phyloP scores from a whole-genome alignment of 1,140 invertebrate genomes.

The Heliconius hewitsoni region DNA sequence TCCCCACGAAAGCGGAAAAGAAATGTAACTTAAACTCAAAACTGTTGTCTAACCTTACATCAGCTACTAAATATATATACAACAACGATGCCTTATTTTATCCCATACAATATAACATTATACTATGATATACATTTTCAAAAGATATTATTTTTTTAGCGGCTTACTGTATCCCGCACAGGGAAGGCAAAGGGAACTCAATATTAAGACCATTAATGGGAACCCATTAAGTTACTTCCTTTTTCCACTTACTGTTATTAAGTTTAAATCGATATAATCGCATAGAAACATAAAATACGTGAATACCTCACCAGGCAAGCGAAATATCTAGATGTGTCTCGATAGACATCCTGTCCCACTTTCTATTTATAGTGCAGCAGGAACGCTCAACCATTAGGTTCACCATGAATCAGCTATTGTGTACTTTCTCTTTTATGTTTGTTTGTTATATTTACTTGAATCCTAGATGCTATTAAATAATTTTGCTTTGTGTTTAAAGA shows the following conservation, averaged over 20 bases:
- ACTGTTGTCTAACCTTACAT: no score
- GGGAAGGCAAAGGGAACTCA: no score
- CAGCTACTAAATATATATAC: no score
- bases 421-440: constrained; percentile 39
- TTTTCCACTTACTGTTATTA: no score
- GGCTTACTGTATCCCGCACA: no score
- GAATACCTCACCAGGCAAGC: constrained; percentile 15
- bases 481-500: no score
- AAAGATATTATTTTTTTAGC: no score
- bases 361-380: constrained; percentile 54
- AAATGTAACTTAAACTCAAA: neutral
- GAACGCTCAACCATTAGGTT: constrained; percentile 26
- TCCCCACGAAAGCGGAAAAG: neutral
- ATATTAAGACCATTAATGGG: no score
- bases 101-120: no score
- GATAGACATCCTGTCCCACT: constrained; percentile 56
- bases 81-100: no score
- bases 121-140: no score
- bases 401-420: constrained; percentile 30
- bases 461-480: neutral
- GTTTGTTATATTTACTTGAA: constrained; percentile 15
- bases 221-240: no score
- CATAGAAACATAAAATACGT: neutral
- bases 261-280: neutral
- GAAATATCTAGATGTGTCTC: constrained; percentile 27